Conservation (phyloP, 2,888 invertebrate species). For the Volucella bombylans region DNA sequence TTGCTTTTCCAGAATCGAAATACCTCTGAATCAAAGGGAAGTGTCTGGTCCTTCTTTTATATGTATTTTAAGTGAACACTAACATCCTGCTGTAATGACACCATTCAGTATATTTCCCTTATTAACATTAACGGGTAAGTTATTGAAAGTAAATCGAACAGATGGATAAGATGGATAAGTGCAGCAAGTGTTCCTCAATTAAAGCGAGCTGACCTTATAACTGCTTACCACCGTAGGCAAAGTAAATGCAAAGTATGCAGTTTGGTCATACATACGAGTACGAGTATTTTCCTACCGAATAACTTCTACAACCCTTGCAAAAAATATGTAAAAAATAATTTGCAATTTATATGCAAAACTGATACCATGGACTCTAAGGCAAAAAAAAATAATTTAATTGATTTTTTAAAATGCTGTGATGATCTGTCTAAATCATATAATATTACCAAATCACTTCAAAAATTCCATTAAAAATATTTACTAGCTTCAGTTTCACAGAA, state of each 20-base stretch:
- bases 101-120: too few relatives aligned
- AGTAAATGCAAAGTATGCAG: conserved; percentile 33
- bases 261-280: too few relatives aligned
- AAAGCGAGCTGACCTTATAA: conserved; percentile 11
- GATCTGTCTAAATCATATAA: too few relatives aligned
- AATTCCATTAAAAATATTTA: background rate
- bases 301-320: background rate
- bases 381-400: background rate
- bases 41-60: too few relatives aligned
- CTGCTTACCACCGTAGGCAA: conserved; percentile 28
- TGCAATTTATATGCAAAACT: conserved; percentile 64
- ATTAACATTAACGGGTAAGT: too few relatives aligned
- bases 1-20: too few relatives aligned
- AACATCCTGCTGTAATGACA: too few relatives aligned
- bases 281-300: background rate
- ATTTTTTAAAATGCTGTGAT: background rate
- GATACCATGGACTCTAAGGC: conserved; percentile 16
- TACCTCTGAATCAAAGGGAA: too few relatives aligned
- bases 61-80: too few relatives aligned
- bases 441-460: too few relatives aligned
- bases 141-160: background rate
- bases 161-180: conserved; percentile 5
- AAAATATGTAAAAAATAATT: conserved; percentile 31
- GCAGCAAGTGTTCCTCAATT: conserved; percentile 13
- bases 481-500: conserved; percentile 7